These are phyloP conservation scores for Mimas tiliae DNA, from an alignment of 2,888 invertebrate species.

Conservation along the genomic window DNA sequence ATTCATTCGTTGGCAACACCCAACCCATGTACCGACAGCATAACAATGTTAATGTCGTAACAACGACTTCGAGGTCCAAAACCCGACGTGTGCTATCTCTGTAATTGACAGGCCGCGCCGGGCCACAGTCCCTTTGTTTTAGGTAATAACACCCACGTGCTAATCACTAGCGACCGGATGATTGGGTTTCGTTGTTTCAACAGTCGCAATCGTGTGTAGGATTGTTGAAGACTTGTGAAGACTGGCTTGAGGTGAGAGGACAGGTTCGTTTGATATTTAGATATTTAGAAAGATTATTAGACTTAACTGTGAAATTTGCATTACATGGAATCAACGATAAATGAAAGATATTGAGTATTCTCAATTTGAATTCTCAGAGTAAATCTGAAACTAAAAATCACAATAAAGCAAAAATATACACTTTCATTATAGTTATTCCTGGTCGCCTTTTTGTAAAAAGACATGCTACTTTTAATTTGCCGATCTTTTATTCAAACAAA, in stretches of 20 bases:
- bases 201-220: conserved; percentile 45
- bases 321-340: too few relatives aligned
- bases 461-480: conserved; percentile 2
- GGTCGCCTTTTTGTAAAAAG: not conserved
- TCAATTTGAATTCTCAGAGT: too few relatives aligned
- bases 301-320: too few relatives aligned
- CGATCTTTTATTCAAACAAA: conserved; percentile 10
- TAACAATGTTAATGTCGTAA: conserved; percentile 62
- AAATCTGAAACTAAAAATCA: too few relatives aligned
- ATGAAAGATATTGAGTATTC: too few relatives aligned
- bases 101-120: conserved; percentile 52
- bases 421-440: not conserved
- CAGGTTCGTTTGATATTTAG: not conserved
- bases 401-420: not conserved
- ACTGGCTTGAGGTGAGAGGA: not conserved
- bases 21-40: conserved; percentile 32
- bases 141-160: conserved; percentile 44
- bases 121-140: conserved; percentile 44
- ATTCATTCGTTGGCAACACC: conserved; percentile 16
- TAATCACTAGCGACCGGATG: conserved; percentile 55
- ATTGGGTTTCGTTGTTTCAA: conserved; percentile 52
- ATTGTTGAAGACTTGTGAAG: conserved; percentile 38
- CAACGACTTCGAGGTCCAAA: conserved; percentile 51
- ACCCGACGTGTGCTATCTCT: conserved; percentile 55
- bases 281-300: too few relatives aligned